phyloP scores from a whole-genome alignment of 2,888 invertebrate genomes.

The Escarpia spicata region DNA sequence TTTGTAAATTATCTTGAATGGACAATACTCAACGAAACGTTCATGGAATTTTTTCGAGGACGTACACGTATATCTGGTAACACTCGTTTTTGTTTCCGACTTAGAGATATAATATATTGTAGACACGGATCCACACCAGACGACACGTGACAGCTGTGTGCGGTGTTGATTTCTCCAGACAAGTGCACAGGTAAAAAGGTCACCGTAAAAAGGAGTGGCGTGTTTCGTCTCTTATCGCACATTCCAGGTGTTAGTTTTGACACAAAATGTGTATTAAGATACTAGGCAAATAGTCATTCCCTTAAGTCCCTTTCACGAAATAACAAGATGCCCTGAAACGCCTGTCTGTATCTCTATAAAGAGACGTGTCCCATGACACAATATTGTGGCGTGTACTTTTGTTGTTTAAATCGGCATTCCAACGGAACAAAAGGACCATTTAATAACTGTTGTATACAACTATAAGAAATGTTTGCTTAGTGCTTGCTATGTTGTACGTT shows the following conservation, averaged over 20 bases:
- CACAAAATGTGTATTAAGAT: not conserved
- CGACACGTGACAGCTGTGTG: not conserved
- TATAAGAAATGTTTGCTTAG: no score
- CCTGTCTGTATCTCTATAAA: no score
- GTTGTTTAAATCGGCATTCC: no score
- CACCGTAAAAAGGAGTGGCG: not conserved
- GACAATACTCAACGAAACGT: no score
- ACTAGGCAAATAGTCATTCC: not conserved
- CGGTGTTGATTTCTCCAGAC: not conserved
- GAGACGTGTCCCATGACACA: not conserved
- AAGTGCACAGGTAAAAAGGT: not conserved
- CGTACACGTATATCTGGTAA: not conserved
- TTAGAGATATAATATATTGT: not conserved
- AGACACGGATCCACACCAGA: not conserved
- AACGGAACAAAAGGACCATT: no score
- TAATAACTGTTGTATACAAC: no score
- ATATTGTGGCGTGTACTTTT: not conserved
- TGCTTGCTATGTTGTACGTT: no score
- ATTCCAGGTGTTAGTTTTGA: not conserved
- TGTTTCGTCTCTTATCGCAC: not conserved
- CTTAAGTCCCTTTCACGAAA: not conserved
- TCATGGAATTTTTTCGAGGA: no score
- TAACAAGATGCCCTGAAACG: not conserved
- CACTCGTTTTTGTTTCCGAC: not conserved
- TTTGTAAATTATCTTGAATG: no score